These are phyloP conservation scores for Actenoides hombroni DNA, from an alignment of 2,113 vertebrate species.

Conservation along the genomic window DNA sequence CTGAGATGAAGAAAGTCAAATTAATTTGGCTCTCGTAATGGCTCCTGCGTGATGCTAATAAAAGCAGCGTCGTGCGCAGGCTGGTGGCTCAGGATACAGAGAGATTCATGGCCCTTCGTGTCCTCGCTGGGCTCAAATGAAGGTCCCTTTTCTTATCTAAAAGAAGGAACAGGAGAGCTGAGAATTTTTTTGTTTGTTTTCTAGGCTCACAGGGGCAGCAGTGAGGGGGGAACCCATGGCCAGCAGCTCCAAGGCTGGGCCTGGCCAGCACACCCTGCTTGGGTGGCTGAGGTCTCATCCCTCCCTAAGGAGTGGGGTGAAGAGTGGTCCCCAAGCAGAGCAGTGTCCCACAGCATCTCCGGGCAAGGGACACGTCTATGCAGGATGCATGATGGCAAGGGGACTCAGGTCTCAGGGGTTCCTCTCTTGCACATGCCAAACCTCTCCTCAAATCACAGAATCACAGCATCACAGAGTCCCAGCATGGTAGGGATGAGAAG, in stretches of 20 bases:
- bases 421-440: neutral
- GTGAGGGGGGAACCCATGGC: too few species aligned
- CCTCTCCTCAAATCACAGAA: neutral
- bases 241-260: neutral
- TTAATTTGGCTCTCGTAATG: neutral
- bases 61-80: neutral
- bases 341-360: neutral
- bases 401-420: rapidly evolving
- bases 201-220: neutral
- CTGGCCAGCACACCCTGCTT: rapidly evolving
- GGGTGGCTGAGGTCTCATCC: neutral
- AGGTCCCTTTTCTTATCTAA: neutral
- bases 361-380: rapidly evolving
- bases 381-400: neutral
- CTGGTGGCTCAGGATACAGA: neutral
- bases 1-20: neutral
- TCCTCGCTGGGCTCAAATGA: neutral
- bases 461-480: neutral
- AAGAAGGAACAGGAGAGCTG: neutral
- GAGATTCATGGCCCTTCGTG: rapidly evolving
- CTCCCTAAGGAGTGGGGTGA: rapidly evolving
- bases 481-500: too few species aligned
- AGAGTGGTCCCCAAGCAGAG: neutral
- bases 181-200: neutral
- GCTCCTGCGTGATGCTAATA: neutral